phyloP scores from a whole-genome alignment of 2,797 vertebrate genomes.

The Poeciliopsis presidionis region DNA sequence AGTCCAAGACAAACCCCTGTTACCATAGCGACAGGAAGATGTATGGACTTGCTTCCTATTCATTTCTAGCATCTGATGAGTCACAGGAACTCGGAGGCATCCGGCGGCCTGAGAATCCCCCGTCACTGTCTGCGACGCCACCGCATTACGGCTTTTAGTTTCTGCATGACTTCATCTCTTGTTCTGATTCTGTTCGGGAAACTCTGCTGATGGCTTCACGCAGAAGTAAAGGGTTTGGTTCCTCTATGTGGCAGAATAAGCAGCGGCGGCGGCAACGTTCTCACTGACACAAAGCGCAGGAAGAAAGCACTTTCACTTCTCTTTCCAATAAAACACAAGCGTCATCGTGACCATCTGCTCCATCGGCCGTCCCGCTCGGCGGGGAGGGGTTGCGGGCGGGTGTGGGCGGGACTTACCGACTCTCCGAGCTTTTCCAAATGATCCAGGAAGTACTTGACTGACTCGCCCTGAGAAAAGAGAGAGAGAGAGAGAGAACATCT shows the following conservation, averaged over 20 bases:
- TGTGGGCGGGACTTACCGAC: constrained; percentile 83
- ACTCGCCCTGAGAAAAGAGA: constrained; percentile 87
- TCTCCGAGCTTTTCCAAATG: constrained; percentile 96
- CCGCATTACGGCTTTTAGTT: not conserved
- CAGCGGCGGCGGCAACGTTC: not conserved
- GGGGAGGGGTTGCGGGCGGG: not conserved
- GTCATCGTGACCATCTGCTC: constrained; percentile 26
- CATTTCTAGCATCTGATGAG: not conserved
- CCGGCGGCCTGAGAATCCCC: not conserved
- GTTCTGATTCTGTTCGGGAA: not conserved
- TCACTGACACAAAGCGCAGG: constrained; percentile 24
- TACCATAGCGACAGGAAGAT: not conserved
- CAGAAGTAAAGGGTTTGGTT: not conserved
- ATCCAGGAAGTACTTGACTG: constrained; percentile 98
- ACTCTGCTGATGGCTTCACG: not conserved
- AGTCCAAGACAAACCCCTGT: not conserved
- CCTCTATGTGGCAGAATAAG: not conserved
- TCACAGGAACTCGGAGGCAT: not conserved
- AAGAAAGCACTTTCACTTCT: constrained; percentile 55
- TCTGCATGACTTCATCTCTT: not conserved
- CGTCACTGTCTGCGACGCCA: not conserved
- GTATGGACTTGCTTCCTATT: not conserved
- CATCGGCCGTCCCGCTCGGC: constrained; percentile 3
- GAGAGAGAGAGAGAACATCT: constrained; percentile 7
- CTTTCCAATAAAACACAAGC: constrained; percentile 23